Evolutionary conservation across 1,140 invertebrate genomes (phyloP), one percentile per base, ranked within the genome.

Genomic region (Galleria mellonella): DNA sequence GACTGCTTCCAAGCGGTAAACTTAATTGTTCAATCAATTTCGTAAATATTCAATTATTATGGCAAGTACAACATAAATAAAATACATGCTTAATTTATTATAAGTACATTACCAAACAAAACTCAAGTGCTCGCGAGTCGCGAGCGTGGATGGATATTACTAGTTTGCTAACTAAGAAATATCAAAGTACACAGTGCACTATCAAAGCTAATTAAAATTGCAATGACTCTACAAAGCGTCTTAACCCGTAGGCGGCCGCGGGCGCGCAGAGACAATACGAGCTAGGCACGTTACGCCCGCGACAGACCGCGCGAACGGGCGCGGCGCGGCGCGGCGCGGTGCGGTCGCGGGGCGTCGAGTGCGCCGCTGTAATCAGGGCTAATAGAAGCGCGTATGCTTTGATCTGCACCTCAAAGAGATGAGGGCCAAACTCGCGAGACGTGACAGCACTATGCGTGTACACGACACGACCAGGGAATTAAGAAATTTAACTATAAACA

Each of bases 371-470:
- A 83, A 83, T 83, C 79, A 81, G 68, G 70, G 79, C 79, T 83
- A 83, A 83, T 83, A 83, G 79, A 81, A 78, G 62, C 76, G 74
- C 71, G 72, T 64, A 59, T 68, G 70, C 79, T 83, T 83, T 83
- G 79, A 83, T 83, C 73, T 81, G 67, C 68, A 62, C 40, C 68
- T 83, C 79, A 83, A 83, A 83, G 76, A 47, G 62, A 73, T 33
- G 57, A 70, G 68, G 63, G 60, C 68, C 68, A 46, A 67, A 62
- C 72, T 71, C 65, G 66, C 60, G 72, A 70, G 64, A 61, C 65
- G 51, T 47, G 32, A 28, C 17, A 23, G 8, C 30, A 15, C 14
- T 62, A 51, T 62, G 37, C 14, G 8, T 3, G 17, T 23, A 23
- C 17, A 23, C 2, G 17, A 23, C 17, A 23, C 17, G 6, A 23